Conservation (phyloP, 2,113 vertebrate species). For the Prolemur simus region DNA sequence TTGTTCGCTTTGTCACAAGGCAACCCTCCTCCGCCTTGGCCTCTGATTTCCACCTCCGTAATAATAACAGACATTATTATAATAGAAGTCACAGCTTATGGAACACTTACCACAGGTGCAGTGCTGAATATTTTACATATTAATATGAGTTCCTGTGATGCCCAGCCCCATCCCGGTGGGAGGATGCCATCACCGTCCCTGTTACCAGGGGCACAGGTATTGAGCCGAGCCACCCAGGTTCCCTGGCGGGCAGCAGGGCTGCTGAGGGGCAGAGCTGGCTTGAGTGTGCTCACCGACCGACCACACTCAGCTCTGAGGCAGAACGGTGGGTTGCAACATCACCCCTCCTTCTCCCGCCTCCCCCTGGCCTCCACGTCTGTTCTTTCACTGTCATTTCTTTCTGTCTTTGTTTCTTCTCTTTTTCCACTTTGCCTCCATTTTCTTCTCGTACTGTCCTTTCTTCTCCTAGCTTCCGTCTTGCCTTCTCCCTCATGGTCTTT, state of each 20-base stretch:
- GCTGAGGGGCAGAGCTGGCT: no score
- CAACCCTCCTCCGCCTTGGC: no score
- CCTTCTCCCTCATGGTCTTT: accelerated
- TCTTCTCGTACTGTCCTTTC: not conserved
- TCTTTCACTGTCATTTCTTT: not conserved
- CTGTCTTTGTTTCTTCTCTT: not conserved
- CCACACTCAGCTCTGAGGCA: no score
- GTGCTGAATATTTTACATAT: not conserved
- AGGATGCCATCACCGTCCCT: no score
- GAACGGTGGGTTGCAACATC: no score
- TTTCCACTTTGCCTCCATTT: not conserved
- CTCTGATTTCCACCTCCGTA: not conserved
- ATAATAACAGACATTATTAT: not conserved
- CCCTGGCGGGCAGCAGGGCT: no score
- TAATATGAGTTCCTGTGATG: not conserved
- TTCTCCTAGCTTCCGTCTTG: accelerated
- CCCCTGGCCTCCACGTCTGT: not conserved
- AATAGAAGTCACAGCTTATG: not conserved
- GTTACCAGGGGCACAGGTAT: no score
- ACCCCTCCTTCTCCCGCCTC: accelerated
- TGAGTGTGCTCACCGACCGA: no score
- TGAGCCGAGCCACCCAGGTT: no score
- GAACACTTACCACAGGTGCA: no score
- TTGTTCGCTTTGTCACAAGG: accelerated
- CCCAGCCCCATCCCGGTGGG: no score